These are phyloP conservation scores for Enteromius paludinosus DNA, from an alignment of 2,797 vertebrate species.

Conservation along the genomic window DNA sequence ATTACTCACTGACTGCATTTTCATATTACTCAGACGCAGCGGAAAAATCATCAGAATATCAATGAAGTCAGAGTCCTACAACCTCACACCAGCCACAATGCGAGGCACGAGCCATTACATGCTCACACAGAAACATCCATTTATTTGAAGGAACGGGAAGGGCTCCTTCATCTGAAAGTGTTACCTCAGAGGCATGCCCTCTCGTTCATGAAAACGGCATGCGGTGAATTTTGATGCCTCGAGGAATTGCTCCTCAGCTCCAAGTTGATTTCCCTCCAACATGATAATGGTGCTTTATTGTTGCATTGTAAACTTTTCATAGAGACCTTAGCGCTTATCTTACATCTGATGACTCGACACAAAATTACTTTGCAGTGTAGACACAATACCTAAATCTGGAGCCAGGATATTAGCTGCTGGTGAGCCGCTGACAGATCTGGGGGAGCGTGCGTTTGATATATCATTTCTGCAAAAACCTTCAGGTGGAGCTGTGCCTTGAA, in stretches of 20 bases:
- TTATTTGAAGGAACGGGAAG: constrained; percentile 34
- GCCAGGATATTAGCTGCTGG: constrained; percentile 45
- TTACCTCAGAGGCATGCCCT: constrained; percentile 23
- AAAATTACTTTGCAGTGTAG: constrained; percentile 50
- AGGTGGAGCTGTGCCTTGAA: constrained; percentile 45
- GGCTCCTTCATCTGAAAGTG: constrained; percentile 44
- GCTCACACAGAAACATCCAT: constrained; percentile 38
- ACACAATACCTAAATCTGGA: constrained; percentile 48
- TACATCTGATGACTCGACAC: constrained; percentile 46
- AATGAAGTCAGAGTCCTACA: constrained; percentile 50
- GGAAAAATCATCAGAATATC: constrained; percentile 58
- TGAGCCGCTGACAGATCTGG: constrained; percentile 36
- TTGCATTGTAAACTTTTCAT: constrained; percentile 46
- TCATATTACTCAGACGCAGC: constrained; percentile 52
- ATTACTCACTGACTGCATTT: constrained; percentile 53
- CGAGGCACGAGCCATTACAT: constrained; percentile 43
- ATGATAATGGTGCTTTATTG: constrained; percentile 49
- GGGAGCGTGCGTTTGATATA: constrained; percentile 43
- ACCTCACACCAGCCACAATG: constrained; percentile 37
- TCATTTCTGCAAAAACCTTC: constrained; percentile 47
- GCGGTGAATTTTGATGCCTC: constrained; percentile 26
- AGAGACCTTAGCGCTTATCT: constrained; percentile 36
- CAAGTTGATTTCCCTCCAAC: constrained; percentile 9
- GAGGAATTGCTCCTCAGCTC: constrained; percentile 24
- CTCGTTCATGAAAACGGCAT: constrained; percentile 14